Base-by-base conservation (phyloP, 2,113 vertebrate species). In the Seriola rivoliana region DNA sequence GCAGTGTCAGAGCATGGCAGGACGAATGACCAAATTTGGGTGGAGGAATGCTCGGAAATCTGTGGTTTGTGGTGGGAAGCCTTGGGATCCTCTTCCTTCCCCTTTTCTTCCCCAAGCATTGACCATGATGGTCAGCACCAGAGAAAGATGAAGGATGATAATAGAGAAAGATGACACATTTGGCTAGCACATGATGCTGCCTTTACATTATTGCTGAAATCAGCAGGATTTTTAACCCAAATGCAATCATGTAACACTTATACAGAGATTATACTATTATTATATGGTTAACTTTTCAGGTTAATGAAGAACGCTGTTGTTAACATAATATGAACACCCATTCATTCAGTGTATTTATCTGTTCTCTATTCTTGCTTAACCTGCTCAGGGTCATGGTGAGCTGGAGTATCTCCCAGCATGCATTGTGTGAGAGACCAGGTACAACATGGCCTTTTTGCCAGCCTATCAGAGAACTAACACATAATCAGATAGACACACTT, bases 21-120 rank as follows among this genome's bases (percentile, higher is more conserved):
- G 52, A 62, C n/a, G 60, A n/a, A 71, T 85, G 42, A 80, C 89
- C 75, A 84, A 80, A 90, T 87, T 71, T 86, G 84, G 66, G 14
- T 5, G 54, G 40, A 46, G 59, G 68, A 29, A 78, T 38, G 64
- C 50, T 62, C 8, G 32, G 85, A 75, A 74, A 59, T 48, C 0
- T 0, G 66, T 58, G 71, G 79, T 83, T 69, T 79, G 71, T 3
- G 48, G 75, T 76, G 2, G 17, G 14, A 74, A 77, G 55, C 48
- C 29, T n/a, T 5, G 8, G 65, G 12, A 78, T 68, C 44, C 23
- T 14, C 75, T 84, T 93, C 80, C 89, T 89, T 91, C 89, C 80
- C 36, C 40, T 77, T 85, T 89, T 75, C 25, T 64, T 21, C 4
- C 8, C 25, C 13, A 25, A 58, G 4, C 4, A 36, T 52, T 67